Evolutionary conservation across 2,888 invertebrate species (phyloP).

Genomic region (Hesperia comma): DNA sequence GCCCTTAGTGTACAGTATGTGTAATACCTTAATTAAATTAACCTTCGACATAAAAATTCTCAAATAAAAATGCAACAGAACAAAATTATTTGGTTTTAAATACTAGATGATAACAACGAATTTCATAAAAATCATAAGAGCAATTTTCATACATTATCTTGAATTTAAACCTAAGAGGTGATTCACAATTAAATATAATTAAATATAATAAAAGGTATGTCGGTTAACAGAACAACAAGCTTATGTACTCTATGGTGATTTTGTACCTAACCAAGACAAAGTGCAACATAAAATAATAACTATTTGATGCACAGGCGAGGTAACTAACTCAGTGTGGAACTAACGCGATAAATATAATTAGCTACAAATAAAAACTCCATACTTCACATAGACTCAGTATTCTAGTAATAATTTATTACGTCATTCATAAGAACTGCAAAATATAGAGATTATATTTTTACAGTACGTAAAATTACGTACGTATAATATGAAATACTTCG

Average conservation of each 20-base stretch:
- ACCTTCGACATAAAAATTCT: not conserved
- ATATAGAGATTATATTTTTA: not conserved
- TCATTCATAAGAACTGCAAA: too few relatives aligned
- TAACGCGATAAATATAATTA: not conserved
- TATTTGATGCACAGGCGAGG: not conserved
- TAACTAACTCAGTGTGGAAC: not conserved
- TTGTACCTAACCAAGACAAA: too few relatives aligned
- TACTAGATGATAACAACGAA: not conserved
- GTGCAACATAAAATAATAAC: not conserved
- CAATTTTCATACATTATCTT: not conserved
- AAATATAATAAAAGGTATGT: not conserved
- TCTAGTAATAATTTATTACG: not conserved
- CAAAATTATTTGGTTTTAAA: not conserved
- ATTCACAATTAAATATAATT: not conserved
- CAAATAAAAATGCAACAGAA: not conserved
- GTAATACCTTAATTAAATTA: too few relatives aligned
- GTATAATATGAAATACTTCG: not conserved
- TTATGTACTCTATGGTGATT: too few relatives aligned
- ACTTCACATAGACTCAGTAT: not conserved
- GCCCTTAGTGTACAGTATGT: too few relatives aligned
- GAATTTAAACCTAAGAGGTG: not conserved
- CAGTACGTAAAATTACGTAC: not conserved
- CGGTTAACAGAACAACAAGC: too few relatives aligned
- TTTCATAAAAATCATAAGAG: not conserved
- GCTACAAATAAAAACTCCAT: not conserved